Conservation (phyloP, 2,113 vertebrate genomes). For the Syngnathus typhle region DNA sequence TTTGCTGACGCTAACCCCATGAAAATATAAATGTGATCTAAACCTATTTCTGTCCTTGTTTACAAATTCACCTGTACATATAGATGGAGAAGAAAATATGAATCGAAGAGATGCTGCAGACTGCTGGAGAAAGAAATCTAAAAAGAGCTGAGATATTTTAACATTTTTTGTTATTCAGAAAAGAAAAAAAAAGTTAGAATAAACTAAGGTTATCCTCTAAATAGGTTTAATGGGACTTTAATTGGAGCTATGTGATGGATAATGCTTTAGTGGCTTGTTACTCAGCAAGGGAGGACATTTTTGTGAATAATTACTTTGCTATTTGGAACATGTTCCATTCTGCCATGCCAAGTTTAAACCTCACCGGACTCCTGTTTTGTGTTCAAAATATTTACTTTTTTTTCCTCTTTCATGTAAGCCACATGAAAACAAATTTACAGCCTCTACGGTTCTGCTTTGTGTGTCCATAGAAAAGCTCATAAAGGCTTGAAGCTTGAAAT, state of each 20-base stretch:
- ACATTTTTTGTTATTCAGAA: background rate
- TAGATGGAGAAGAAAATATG: too few species aligned
- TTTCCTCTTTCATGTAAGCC: background rate
- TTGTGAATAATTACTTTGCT: constrained; percentile 18
- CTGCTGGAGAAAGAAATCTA: too few species aligned
- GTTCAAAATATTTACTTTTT: constrained; percentile 12
- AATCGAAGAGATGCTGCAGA: too few species aligned
- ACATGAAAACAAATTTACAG: background rate
- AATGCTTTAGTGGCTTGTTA: constrained; percentile 10
- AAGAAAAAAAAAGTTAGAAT: background rate
- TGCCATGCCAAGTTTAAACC: constrained; percentile 23
- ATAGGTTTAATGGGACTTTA: constrained; percentile 8
- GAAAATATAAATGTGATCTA: too few species aligned
- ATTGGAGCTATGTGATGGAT: background rate
- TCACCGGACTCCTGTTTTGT: constrained; percentile 17
- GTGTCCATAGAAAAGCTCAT: background rate
- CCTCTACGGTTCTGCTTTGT: background rate
- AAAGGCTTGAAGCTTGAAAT: background rate
- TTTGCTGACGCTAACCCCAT: too few species aligned
- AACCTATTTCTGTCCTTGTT: too few species aligned
- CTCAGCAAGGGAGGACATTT: constrained; percentile 15
- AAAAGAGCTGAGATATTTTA: too few species aligned
- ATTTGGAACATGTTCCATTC: constrained; percentile 17
- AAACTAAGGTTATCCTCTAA: constrained; percentile 1
- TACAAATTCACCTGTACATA: too few species aligned